Conservation (phyloP, 2,113 vertebrate species). For the Stomatorhinus ivindoensis region DNA sequence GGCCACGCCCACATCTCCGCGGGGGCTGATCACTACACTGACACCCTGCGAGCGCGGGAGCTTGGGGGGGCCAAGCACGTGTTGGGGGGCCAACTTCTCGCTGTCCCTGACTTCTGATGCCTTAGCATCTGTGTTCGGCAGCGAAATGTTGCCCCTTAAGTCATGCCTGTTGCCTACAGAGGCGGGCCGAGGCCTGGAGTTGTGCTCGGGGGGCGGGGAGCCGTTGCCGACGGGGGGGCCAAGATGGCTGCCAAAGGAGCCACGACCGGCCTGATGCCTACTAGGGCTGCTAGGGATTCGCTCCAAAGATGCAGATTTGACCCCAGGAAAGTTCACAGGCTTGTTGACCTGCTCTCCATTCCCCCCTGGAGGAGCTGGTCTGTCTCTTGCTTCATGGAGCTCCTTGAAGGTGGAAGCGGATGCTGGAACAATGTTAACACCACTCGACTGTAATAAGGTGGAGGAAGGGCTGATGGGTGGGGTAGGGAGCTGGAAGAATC, state of each 20-base stretch:
- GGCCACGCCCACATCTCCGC: conserved; percentile 53
- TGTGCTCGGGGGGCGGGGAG: conserved; percentile 46
- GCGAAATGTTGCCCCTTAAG: conserved; percentile 41
- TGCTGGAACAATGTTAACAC: background rate
- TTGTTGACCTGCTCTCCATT: background rate
- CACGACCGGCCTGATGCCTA: conserved; percentile 35
- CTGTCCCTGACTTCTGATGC: conserved; percentile 21
- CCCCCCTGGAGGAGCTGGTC: background rate
- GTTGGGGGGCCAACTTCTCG: conserved; percentile 29
- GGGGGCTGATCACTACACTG: conserved; percentile 79
- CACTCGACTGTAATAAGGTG: background rate
- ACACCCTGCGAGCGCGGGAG: conserved; percentile 62
- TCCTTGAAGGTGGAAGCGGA: background rate
- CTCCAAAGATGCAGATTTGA: conserved; percentile 76
- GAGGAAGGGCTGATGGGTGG: conserved; percentile 37
- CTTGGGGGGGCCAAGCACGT: conserved; percentile 41
- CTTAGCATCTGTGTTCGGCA: conserved; percentile 21
- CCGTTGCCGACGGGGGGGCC: conserved; percentile 34
- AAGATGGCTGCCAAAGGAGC: conserved; percentile 32
- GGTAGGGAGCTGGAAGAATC: conserved; percentile 31
- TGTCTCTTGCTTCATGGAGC: background rate
- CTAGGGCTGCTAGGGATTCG: conserved; percentile 58
- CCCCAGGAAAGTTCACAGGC: conserved; percentile 25
- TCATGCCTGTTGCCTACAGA: conserved; percentile 66
- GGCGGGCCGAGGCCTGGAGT: conserved; percentile 55